Base-by-base conservation (phyloP, 2,888 invertebrate species). In the Pseudococcus jackbeardsleyi region DNA sequence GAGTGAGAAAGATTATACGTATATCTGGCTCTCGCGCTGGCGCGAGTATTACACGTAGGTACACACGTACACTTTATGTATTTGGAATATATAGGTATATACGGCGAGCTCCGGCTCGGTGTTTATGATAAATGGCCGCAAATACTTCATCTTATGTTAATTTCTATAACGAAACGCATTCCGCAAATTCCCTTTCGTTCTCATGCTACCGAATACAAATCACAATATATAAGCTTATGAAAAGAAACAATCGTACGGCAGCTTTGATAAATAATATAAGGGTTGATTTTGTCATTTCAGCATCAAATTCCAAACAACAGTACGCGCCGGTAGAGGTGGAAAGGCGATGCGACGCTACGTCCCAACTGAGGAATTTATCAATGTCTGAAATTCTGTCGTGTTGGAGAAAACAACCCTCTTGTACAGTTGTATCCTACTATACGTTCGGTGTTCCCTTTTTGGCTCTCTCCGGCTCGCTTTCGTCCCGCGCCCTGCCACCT, bases 261-360 rank as follows among this genome's bases (percentile, higher is more conserved):
- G 77, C 85, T 88, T 85, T 88, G 88, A 88, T 88, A 88, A 88
- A 88, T 88, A 88, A 88, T 88, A 72, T 88, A 88, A 88, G 88
- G 88, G 88, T 88, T 88, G 88, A 88, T 88, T 85, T 88, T 88
- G 88, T 88, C 88, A 85, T 88, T 88, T 88, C 85, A 88, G 85
- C 88, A 88, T 88, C 88, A 88, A 85, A 88, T 88, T 88, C 88
- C 85, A 48, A 85, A 88, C 82, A 59, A 84, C 39, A 33, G 79
- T 46, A 64, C 22, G 59, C 87, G 42, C 39, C 77, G 87, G 85
- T 39, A 77, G 79, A 79, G 87, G 88, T 26, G 79, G 50, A 54
- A 72, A 68, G 68, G 46, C 79, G 82, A 50, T 54, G 88, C 54
- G 79, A 79, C 88, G 39, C 88, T 39, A 26, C 88, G 79, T 88